Evolutionary conservation across 2,888 invertebrate genomes (phyloP).

Genomic region (Drosophila diplacantha): DNA sequence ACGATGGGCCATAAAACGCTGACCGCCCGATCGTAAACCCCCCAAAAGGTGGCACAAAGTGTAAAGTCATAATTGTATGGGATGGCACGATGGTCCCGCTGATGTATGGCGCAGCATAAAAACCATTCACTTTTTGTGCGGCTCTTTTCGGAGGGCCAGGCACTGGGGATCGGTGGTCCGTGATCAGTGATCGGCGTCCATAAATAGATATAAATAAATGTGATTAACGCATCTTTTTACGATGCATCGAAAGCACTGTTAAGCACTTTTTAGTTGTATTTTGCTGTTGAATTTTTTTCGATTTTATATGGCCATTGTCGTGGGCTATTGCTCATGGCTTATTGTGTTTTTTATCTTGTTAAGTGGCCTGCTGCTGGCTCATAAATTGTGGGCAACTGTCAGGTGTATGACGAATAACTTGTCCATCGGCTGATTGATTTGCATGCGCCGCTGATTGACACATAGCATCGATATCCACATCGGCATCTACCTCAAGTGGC

Average conservation of each 20-base stretch:
- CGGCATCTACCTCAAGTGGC: constrained; percentile 59
- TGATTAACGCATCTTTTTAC: constrained; percentile 63
- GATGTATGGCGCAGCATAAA: constrained; percentile 59
- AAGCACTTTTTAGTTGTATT: constrained; percentile 18
- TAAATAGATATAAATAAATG: constrained; percentile 61
- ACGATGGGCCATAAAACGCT: constrained; percentile 54
- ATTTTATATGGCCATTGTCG: constrained; percentile 27
- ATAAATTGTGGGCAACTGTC: constrained; percentile 60
- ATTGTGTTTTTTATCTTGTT: constrained; percentile 48
- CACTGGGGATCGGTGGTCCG: constrained; percentile 38
- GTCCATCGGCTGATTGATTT: constrained; percentile 60
- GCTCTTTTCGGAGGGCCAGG: constrained; percentile 51
- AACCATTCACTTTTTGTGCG: constrained; percentile 67
- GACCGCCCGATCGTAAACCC: constrained; percentile 54
- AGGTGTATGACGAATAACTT: constrained; percentile 52
- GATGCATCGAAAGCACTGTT: constrained; percentile 45
- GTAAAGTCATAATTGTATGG: constrained; percentile 53
- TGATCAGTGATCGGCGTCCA: constrained; percentile 37
- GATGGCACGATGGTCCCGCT: constrained; percentile 13
- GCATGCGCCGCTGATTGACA: constrained; percentile 49
- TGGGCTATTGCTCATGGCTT: constrained; percentile 24
- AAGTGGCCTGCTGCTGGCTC: constrained; percentile 49
- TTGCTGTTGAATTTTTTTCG: constrained; percentile 5
- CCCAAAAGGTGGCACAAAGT: constrained; percentile 58
- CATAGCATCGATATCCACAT: constrained; percentile 46